Evolutionary conservation across 2,797 vertebrate genomes (phyloP).

Genomic region (Eremophila alpestris): DNA sequence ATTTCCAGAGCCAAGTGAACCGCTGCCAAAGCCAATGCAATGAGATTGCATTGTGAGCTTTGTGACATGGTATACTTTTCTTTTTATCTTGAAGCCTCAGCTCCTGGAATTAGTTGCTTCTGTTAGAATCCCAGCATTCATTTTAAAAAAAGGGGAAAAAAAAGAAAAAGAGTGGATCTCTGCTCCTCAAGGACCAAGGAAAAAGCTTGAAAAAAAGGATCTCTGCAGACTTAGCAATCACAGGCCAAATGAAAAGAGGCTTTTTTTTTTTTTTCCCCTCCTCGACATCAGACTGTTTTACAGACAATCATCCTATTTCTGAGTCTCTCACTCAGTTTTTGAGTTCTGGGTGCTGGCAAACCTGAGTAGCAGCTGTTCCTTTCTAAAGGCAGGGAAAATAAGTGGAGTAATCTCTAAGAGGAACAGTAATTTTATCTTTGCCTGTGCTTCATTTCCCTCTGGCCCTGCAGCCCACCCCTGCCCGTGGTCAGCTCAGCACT

Average conservation of each 20-base stretch:
- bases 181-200: background rate
- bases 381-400: conserved; percentile 37
- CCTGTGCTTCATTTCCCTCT: background rate
- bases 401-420: background rate
- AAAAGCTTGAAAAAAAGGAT: background rate
- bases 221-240: conserved; percentile 18
- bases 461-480: background rate
- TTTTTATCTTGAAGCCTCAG: conserved; percentile 55
- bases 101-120: conserved; percentile 56
- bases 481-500: background rate
- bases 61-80: conserved; percentile 41
- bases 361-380: conserved; percentile 42
- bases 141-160: background rate
- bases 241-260: conserved; percentile 2
- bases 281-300: background rate
- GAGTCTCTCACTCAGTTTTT: conserved; percentile 21
- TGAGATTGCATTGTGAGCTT: conserved; percentile 65
- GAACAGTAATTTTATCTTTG: background rate
- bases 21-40: conserved; percentile 53
- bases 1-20: conserved; percentile 66
- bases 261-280: accelerated
- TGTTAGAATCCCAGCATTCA: conserved; percentile 26
- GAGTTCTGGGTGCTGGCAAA: conserved; percentile 48
- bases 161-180: background rate
- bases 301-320: conserved; percentile 45